Percentiles rank a stretch among this genome's conserved stretches.
Evolutionary conservation across 2,797 vertebrate genomes (phyloP).

Genomic region (Clamator glandarius): DNA sequence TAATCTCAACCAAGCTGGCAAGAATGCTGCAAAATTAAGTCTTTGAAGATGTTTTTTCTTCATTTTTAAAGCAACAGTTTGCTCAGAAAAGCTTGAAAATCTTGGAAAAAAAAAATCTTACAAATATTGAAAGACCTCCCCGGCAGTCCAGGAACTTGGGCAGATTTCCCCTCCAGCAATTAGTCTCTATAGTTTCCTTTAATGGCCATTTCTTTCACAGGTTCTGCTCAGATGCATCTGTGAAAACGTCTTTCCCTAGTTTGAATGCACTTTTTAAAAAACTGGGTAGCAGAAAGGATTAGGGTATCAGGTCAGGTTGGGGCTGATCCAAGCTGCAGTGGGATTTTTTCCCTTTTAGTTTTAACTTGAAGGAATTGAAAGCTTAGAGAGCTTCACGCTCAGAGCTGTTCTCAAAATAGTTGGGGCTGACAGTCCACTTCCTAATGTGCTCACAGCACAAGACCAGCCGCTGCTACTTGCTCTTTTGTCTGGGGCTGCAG

Average conservation of each 20-base stretch:
- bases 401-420: conserved; percentile 11
- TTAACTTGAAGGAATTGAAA: background rate
- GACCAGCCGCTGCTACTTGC: background rate
- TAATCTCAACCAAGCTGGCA: conserved; percentile 67
- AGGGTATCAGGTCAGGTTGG: conserved; percentile 26
- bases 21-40: conserved; percentile 59
- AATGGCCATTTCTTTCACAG: background rate
- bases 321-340: background rate
- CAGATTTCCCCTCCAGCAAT: background rate
- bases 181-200: background rate
- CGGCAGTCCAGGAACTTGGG: background rate
- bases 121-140: background rate
- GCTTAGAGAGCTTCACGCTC: conserved; percentile 13
- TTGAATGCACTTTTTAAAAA: background rate
- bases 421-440: background rate
- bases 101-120: background rate
- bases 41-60: conserved; percentile 66
- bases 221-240: background rate
- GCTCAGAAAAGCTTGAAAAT: conserved; percentile 5
- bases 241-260: conserved; percentile 23
- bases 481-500: conserved; percentile 26
- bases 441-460: conserved; percentile 39
- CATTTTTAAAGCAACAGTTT: conserved; percentile 60
- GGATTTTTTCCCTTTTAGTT: background rate
- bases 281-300: background rate